Percentiles rank a stretch among this genome's conserved stretches.
Evolutionary conservation across 30 jellyfish, hydroid and myxozoan species (phyloP).

Genomic region (Phacellophora camtschatica): DNA sequence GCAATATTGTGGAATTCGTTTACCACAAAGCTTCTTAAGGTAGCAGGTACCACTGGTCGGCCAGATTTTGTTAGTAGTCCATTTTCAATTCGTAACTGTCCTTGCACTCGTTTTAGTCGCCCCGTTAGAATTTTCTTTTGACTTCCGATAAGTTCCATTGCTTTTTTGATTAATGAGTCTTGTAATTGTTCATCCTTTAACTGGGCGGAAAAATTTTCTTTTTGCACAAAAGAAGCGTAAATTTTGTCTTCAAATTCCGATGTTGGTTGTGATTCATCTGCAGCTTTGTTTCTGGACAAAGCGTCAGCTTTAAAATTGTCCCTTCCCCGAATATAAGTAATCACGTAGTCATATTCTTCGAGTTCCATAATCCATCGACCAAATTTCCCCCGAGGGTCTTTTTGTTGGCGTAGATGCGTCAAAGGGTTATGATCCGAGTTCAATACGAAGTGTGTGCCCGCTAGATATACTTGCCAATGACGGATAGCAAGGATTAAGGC

Average conservation of each 20-base stretch:
- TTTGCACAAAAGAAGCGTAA: too few relatives aligned
- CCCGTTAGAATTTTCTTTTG: too few relatives aligned
- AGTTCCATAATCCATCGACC: constrained; percentile 8
- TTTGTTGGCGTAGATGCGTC: constrained; percentile 9
- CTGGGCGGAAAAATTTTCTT: too few relatives aligned
- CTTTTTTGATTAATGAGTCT: too few relatives aligned
- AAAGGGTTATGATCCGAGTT: constrained; percentile 37
- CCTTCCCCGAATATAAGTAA: neutral
- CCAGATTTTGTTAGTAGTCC: too few relatives aligned
- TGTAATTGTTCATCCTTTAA: too few relatives aligned
- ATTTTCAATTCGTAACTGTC: too few relatives aligned
- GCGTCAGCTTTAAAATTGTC: constrained; percentile 22
- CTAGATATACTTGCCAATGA: constrained; percentile 34
- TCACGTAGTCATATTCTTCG: neutral
- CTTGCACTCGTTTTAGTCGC: too few relatives aligned
- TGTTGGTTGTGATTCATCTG: neutral
- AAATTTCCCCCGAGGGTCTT: constrained; percentile 20
- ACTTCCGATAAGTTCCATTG: too few relatives aligned
- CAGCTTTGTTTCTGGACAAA: constrained; percentile 16
- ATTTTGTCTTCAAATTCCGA: constrained; percentile 3
- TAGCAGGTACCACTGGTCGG: too few relatives aligned
- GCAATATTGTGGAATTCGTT: too few relatives aligned
- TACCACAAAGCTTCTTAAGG: too few relatives aligned
- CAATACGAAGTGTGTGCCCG: constrained; percentile 15
- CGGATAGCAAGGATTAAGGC: constrained; percentile 16